Evolutionary conservation across 1,140 invertebrate genomes (phyloP).

Genomic region (Goniozus legneri): DNA sequence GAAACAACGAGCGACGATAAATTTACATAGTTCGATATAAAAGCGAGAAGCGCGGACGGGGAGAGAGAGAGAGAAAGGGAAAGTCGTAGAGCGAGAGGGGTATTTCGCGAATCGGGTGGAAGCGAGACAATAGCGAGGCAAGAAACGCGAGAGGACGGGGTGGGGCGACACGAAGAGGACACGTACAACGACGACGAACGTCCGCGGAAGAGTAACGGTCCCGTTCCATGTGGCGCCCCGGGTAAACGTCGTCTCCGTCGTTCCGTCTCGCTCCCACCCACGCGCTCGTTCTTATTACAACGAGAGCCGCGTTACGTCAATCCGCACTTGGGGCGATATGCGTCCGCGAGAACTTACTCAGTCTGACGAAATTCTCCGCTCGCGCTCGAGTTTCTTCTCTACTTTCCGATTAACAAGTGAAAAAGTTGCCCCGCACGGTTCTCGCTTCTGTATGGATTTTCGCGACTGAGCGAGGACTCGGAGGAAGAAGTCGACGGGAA

Average conservation of each 20-base stretch:
- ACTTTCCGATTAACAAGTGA: too few relatives aligned
- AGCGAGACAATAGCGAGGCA: not conserved
- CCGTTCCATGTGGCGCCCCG: conserved; percentile 49
- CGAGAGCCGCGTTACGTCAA: too few relatives aligned
- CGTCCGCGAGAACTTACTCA: not conserved
- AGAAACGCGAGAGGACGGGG: not conserved
- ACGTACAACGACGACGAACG: conserved; percentile 5
- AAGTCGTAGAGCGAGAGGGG: not conserved
- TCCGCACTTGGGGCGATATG: not conserved
- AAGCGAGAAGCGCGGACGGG: too few relatives aligned
- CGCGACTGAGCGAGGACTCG: too few relatives aligned
- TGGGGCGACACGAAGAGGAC: not conserved
- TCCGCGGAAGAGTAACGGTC: conserved; percentile 40
- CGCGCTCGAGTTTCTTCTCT: too few relatives aligned
- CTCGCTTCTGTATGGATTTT: too few relatives aligned
- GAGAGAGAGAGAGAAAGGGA: not conserved
- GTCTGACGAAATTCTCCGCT: too few relatives aligned
- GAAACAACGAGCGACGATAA: too few relatives aligned
- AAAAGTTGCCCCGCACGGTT: too few relatives aligned
- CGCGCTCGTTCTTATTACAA: not conserved
- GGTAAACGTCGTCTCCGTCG: conserved; percentile 40
- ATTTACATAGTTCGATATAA: too few relatives aligned
- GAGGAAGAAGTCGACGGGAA: too few relatives aligned
- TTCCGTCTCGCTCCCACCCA: conserved; percentile 30
- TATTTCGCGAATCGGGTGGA: not conserved